These are phyloP conservation scores for Nomada lathburiana DNA, from an alignment of 2,888 invertebrate species.

Conservation along the genomic window DNA sequence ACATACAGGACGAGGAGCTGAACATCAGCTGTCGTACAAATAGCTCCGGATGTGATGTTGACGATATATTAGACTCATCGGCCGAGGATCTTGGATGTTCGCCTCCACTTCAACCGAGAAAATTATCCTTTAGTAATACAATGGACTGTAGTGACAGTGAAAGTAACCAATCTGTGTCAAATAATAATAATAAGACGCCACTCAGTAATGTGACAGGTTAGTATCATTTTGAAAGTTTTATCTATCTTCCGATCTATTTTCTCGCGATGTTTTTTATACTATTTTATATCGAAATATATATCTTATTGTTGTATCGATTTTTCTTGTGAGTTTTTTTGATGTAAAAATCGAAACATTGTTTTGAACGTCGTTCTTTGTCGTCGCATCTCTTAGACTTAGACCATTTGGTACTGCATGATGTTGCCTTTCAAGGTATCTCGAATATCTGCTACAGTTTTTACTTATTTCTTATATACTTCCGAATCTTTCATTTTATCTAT, in stretches of 20 bases:
- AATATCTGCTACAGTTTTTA: not conserved
- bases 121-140: constrained; percentile 87
- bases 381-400: not conserved
- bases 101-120: constrained; percentile 86
- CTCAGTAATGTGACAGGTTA: constrained; percentile 78
- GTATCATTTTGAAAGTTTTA: constrained; percentile 28
- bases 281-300: not conserved
- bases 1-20: constrained; percentile 85
- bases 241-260: not conserved
- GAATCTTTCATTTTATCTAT: not conserved
- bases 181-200: constrained; percentile 72
- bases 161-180: constrained; percentile 61
- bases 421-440: not conserved
- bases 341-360: not conserved
- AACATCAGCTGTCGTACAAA: constrained; percentile 85
- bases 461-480: not conserved
- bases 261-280: not conserved
- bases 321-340: not conserved
- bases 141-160: constrained; percentile 83
- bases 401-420: constrained; percentile 1
- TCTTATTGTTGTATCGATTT: not conserved
- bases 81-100: constrained; percentile 87
- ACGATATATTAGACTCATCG: constrained; percentile 87
- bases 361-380: not conserved
- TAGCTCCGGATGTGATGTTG: constrained; percentile 88